Percentiles rank a stretch among this genome's conserved stretches.
phyloP scores from a whole-genome alignment of 1,140 invertebrate species.

The Lepidostoma basale region DNA sequence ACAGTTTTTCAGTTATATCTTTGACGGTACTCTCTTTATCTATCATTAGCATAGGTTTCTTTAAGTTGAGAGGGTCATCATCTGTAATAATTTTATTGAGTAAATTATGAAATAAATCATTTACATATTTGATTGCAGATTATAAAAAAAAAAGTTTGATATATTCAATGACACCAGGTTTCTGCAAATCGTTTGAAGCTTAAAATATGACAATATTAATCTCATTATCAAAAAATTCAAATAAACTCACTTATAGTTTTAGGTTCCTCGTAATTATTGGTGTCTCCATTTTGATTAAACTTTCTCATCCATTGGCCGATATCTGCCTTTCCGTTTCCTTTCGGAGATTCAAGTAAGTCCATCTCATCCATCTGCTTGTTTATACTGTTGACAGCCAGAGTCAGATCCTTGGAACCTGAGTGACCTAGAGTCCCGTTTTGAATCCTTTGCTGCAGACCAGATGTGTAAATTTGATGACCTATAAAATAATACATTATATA shows the following conservation, averaged over 20 bases:
- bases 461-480: conserved; percentile 62
- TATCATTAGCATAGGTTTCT: conserved; percentile 26
- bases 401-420: conserved; percentile 39
- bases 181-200: no score
- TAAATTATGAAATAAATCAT: no score
- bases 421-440: conserved; percentile 61
- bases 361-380: conserved; percentile 25
- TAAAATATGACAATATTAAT: no score
- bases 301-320: conserved; percentile 17
- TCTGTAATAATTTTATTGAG: conserved; percentile 36
- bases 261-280: conserved; percentile 4
- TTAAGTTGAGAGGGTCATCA: conserved; percentile 27
- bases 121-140: no score
- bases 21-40: conserved; percentile 67
- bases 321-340: conserved; percentile 13
- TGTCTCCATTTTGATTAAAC: conserved; percentile 10
- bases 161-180: no score
- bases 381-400: conserved; percentile 3
- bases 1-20: conserved; percentile 84
- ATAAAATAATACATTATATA: conserved; percentile 34
- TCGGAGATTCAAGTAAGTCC: conserved; percentile 21
- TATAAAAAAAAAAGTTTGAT: no score
- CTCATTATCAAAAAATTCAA: no score
- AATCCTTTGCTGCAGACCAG: conserved; percentile 63
- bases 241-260: conserved; percentile 14